Evolutionary conservation across 2,888 invertebrate species (phyloP).

Genomic region (Epinotia brunnichana): DNA sequence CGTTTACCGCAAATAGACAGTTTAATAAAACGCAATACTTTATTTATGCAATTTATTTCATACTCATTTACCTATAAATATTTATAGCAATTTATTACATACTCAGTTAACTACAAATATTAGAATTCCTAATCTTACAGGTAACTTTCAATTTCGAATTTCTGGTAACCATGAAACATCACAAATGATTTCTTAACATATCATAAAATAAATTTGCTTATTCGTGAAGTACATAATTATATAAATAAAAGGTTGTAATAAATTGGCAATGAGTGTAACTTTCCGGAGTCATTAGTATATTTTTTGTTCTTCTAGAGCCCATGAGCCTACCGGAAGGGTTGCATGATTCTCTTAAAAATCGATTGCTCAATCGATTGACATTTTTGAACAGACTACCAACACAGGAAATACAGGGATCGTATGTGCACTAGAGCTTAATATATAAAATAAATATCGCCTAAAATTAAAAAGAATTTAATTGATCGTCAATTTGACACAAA

Average conservation of each 20-base stretch:
- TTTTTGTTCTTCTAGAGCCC: too few species aligned
- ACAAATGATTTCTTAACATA: neutral
- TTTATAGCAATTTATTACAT: too few species aligned
- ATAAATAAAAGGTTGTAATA: neutral
- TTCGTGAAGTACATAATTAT: neutral
- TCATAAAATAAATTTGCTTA: neutral
- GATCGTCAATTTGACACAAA: slow-evolving; percentile 79
- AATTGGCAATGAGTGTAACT: too few species aligned
- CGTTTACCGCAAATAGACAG: too few species aligned
- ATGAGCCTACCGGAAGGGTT: too few species aligned
- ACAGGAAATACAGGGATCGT: neutral
- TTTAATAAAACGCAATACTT: slow-evolving; percentile 1
- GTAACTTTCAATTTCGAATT: slow-evolving; percentile 31
- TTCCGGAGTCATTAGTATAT: too few species aligned
- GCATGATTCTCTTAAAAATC: too few species aligned
- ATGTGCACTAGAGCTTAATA: neutral
- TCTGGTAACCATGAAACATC: slow-evolving; percentile 38
- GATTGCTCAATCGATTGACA: too few species aligned
- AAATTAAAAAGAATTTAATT: slow-evolving; percentile 36
- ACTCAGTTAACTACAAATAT: slow-evolving; percentile 15
- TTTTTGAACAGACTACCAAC: neutral
- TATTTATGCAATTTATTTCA: slow-evolving; percentile 28
- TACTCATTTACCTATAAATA: slow-evolving; percentile 13
- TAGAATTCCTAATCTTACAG: neutral
- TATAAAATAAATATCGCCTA: slow-evolving; percentile 32